These are phyloP conservation scores for Zeuzera pyrina DNA, from an alignment of 2,888 invertebrate species.

Conservation along the genomic window DNA sequence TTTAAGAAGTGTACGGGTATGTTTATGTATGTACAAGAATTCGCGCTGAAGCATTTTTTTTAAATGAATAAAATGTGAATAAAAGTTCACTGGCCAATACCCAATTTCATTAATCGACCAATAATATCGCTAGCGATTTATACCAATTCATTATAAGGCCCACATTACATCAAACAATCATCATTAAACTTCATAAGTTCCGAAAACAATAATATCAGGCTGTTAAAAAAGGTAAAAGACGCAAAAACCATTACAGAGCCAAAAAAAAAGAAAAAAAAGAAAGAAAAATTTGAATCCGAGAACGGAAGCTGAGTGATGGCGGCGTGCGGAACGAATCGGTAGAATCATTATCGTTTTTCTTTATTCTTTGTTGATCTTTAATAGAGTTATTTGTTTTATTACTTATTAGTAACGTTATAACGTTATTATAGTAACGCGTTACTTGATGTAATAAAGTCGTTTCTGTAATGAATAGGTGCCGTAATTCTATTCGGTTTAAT, in stretches of 20 bases:
- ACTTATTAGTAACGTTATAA: constrained; percentile 13
- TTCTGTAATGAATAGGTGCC: too few species aligned
- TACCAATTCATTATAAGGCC: constrained; percentile 34
- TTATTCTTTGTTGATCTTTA: constrained; percentile 40
- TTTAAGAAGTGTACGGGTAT: too few species aligned
- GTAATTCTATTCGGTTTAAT: too few species aligned
- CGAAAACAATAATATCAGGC: constrained; percentile 46
- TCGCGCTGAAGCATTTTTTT: too few species aligned
- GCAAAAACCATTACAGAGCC: constrained; percentile 28
- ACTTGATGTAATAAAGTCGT: too few species aligned
- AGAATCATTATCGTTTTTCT: constrained; percentile 46
- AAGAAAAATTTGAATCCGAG: constrained; percentile 51
- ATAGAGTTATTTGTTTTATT: constrained; percentile 38
- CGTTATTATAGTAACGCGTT: neutral
- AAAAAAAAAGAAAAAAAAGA: constrained; percentile 26
- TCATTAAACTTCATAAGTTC: constrained; percentile 38
- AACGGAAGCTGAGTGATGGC: constrained; percentile 53
- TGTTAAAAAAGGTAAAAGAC: constrained; percentile 19
- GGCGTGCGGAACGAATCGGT: constrained; percentile 53
- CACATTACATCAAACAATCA: constrained; percentile 39
- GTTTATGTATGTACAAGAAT: too few species aligned
- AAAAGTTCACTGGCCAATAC: too few species aligned
- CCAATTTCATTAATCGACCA: too few species aligned
- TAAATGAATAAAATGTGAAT: too few species aligned
- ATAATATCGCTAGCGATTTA: constrained; percentile 4